Base-by-base conservation (phyloP, 2,113 vertebrate species). In the Glareola pratincola region DNA sequence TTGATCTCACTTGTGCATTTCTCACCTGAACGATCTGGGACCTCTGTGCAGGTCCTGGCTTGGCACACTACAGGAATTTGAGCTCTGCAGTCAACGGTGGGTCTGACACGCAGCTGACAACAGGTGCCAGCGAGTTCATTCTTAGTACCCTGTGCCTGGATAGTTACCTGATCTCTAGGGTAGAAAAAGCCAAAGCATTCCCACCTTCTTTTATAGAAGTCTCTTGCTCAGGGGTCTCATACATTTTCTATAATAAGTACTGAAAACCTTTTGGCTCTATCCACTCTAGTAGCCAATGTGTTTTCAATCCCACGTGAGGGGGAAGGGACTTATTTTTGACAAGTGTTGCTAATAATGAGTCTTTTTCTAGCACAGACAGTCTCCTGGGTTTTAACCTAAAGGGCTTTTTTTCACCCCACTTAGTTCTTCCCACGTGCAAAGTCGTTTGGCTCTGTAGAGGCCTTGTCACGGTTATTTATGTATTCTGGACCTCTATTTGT, bases 41-140 rank as follows among this genome's bases (percentile, higher is more conserved):
- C 10, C 41, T 89, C 67, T 56, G 18, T 18, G 56, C 56, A 29
- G 41, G 22, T 57, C 60, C 51, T 54, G 50, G 36, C 29, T 39
- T 54, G 39, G 45, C 64, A 32, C 36, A 14, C 0, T 0, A 14
- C 27, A 63, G 48, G 24, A 60, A 2, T 14, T 7, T 1, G 22
- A 73, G n/a, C 29, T 89, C 59, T 88, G 54, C 27, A 72, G 34
- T 37, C 22, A 29, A 5, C 0, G 0, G 5, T 71, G 67, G 12
- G 50, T 85, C 54, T 37, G 14, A 9, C 13, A 21, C 9, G 10
- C 4, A 0, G 1, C 50, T 53, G n/a, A 10, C 32, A 47, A 21
- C 7, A 54, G 53, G n/a, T 37, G 22, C 29, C 29, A 57, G n/a
- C 0, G 0, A 64, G 24, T 7, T 63, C 60, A n/a, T 76, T 12